These are phyloP conservation scores for Beaufortia kweichowensis DNA, from an alignment of 2,113 vertebrate species.

Conservation along the genomic window DNA sequence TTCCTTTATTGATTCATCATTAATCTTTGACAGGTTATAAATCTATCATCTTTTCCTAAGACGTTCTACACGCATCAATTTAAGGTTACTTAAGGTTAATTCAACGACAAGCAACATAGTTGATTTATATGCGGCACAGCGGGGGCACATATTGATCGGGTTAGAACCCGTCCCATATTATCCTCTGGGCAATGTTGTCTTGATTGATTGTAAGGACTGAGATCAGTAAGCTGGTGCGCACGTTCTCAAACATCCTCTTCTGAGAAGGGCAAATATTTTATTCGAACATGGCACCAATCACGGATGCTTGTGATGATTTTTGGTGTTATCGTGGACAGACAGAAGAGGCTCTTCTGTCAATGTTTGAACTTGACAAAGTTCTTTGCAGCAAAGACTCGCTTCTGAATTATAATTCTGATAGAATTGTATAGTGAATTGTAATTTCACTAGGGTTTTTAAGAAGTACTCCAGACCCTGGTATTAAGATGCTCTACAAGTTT, in stretches of 20 bases:
- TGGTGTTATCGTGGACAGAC: slow-evolving; percentile 37
- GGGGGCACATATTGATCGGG: slow-evolving; percentile 52
- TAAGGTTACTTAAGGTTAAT: slow-evolving; percentile 42
- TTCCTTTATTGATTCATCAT: slow-evolving; percentile 4
- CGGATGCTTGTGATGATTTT: slow-evolving; percentile 5
- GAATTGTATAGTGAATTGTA: neutral
- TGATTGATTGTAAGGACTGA: slow-evolving; percentile 52
- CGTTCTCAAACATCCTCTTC: slow-evolving; percentile 26
- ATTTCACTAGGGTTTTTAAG: neutral
- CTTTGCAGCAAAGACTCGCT: slow-evolving; percentile 23
- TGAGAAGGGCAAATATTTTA: slow-evolving; percentile 26
- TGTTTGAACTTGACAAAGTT: slow-evolving; percentile 48
- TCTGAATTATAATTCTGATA: slow-evolving; percentile 28
- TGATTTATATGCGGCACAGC: slow-evolving; percentile 35
- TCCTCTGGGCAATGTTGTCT: slow-evolving; percentile 54
- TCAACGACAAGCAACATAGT: slow-evolving; percentile 18
- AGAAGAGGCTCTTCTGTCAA: slow-evolving; percentile 35
- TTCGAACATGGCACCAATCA: slow-evolving; percentile 15
- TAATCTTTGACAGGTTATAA: slow-evolving; percentile 19
- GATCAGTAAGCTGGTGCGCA: slow-evolving; percentile 4
- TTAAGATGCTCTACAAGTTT: neutral
- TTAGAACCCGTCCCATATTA: slow-evolving; percentile 59
- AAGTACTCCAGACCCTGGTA: neutral
- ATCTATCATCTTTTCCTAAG: neutral
- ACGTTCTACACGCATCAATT: neutral